Percentiles rank a stretch among this genome's conserved stretches.
Conservation (phyloP, 2,113 vertebrate species). For the Atractosteus spatula region DNA sequence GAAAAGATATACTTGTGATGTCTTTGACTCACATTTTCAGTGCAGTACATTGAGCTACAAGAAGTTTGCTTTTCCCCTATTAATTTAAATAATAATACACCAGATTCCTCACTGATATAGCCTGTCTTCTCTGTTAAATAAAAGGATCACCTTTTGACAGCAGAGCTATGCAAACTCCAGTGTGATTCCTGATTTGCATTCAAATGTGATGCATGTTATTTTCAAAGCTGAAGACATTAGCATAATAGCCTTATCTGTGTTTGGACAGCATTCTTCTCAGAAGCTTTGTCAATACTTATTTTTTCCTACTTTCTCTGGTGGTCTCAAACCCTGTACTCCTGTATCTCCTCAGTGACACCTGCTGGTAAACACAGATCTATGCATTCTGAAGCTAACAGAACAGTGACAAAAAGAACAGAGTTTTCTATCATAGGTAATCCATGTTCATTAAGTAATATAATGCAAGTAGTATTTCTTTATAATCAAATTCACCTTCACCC, state of each 20-base stretch:
- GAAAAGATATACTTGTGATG: background rate
- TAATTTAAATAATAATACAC: background rate
- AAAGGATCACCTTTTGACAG: background rate
- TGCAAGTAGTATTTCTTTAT: no score
- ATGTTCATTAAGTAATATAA: background rate
- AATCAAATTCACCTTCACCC: no score
- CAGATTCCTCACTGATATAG: background rate
- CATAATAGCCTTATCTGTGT: constrained; percentile 3
- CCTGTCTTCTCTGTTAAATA: background rate
- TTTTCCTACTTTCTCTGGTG: background rate
- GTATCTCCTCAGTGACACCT: background rate
- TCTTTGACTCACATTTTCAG: no score
- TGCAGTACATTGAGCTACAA: background rate
- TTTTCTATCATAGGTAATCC: background rate
- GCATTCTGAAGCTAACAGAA: background rate
- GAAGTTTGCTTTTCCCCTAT: background rate
- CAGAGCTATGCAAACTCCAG: background rate
- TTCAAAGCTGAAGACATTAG: background rate
- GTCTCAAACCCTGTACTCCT: background rate
- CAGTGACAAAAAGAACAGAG: no score
- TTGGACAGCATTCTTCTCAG: background rate
- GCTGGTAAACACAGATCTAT: background rate
- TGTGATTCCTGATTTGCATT: constrained; percentile 1
- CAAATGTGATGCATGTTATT: constrained; percentile 4
- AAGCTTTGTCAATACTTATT: background rate